Base-by-base conservation (phyloP, 35 echinoderm and acorn worm genomes). In the Holothuria glaberrima region DNA sequence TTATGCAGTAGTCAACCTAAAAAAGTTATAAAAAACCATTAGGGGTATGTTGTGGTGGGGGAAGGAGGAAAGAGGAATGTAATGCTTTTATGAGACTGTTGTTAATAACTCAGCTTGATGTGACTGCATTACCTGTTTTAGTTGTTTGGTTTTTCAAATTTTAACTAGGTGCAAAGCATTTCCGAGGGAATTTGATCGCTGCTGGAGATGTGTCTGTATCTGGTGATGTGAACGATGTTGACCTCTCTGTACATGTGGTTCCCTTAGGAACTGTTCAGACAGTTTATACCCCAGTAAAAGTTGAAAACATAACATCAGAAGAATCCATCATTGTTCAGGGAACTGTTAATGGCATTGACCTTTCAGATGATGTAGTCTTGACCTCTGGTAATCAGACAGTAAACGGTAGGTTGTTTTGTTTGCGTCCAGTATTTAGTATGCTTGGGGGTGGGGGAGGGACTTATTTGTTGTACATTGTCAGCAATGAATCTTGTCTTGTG, bases 301-400 rank as follows among this genome's bases (percentile, higher is more conserved):
- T 92, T 20, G 34, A 29, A 35, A 75, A 86, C 45, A 66, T 92
- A 25, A 79, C 71, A 36, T 38, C 59, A 33, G 66, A 71, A 16
- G n/a, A 76, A 41, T 60, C 83, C 35, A 45, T 92, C 6, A 62
- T 66, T 34, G 69, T 92, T 0, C 31, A 64, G 20, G 91, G 83
- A 25, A 79, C 57, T 18, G 91, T 92, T 25, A 92, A 92, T 56
- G 74, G 58, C 5, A 88, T 92, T 45, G 91, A 92, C 30, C 69
- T 92, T 19, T 92, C 91, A 34, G 91, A 92, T 67, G 91, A 92
- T n/a, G 85, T 65, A 1, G 84, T 92, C 26, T 65, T 92, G 17
- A 56, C 34, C n/a, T 33, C 45, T 29, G 58, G 41, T 0, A 80
- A 80, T 30, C 91, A 92, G 59, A 92, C 91, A 0, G 88, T 92